These are phyloP conservation scores for Gadopsis bispinosus DNA, from an alignment of 2,797 vertebrate genomes.

Conservation along the genomic window DNA sequence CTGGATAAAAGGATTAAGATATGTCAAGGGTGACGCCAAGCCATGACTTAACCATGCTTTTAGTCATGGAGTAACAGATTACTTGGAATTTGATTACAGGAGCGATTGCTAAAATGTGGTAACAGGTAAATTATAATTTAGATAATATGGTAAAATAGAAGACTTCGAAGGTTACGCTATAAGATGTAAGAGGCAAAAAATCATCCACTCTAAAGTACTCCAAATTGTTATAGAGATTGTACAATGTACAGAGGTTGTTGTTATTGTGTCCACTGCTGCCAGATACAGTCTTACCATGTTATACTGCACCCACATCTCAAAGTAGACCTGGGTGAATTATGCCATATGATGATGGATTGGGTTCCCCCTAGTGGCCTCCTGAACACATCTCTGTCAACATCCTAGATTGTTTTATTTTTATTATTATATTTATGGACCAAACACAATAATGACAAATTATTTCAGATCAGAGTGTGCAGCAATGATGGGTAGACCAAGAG, in stretches of 20 bases:
- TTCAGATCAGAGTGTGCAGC: conserved; percentile 3
- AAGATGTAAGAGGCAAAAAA: background rate
- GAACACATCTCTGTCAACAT: conserved; percentile 34
- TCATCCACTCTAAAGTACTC: background rate
- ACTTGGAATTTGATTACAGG: background rate
- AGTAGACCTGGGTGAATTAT: conserved; percentile 50
- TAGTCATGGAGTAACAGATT: conserved; percentile 5
- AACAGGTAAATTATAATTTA: background rate
- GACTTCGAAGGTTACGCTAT: background rate
- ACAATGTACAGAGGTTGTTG: background rate
- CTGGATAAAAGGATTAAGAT: conserved; percentile 39
- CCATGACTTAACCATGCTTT: conserved; percentile 6
- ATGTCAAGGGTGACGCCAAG: conserved; percentile 22
- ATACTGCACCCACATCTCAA: conserved; percentile 41
- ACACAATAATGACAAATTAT: background rate
- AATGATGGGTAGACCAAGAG: background rate
- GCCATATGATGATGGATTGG: conserved; percentile 54
- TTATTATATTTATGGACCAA: background rate
- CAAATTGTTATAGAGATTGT: background rate
- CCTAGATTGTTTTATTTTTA: background rate
- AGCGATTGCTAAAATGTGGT: background rate
- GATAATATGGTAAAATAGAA: background rate
- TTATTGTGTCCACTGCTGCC: conserved; percentile 42
- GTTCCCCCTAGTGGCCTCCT: conserved; percentile 71
- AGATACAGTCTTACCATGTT: conserved; percentile 33